A percentile compares a stretch with the other conserved stretches of the same genome.
Conservation (phyloP, 2,113 vertebrate species). For the Fulmarus glacialis region DNA sequence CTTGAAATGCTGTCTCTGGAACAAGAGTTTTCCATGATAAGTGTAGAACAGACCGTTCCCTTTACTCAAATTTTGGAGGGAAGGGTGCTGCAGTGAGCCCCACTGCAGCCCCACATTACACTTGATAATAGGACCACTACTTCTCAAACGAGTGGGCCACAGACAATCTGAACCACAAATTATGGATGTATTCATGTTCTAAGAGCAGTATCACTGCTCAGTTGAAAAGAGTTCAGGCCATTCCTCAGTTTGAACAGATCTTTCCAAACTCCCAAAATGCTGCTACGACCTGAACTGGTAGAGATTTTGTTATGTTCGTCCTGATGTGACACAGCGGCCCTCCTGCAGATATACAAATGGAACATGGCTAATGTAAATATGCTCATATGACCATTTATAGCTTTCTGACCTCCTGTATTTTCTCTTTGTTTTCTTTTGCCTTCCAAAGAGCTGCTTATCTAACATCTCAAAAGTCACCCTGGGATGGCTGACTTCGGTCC, state of each 20-base stretch:
- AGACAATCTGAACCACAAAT: neutral
- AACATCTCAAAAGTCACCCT: constrained; percentile 40
- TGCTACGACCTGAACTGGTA: neutral
- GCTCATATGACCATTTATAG: neutral
- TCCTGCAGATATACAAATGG: constrained; percentile 22
- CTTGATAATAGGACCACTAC: neutral
- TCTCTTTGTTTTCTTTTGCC: constrained; percentile 27
- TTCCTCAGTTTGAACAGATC: neutral
- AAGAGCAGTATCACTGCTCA: neutral
- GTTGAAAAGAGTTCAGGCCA: neutral
- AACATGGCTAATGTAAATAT: constrained; percentile 17
- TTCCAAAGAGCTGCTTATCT: constrained; percentile 37
- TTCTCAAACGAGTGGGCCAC: neutral
- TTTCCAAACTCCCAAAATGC: neutral
- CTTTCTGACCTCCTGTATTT: constrained; percentile 39
- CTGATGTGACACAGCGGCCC: neutral
- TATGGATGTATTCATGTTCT: neutral
- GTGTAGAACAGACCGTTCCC: neutral
- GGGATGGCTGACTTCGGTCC: neutral
- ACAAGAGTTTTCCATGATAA: neutral
- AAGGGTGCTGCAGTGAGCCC: neutral
- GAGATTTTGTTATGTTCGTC: neutral
- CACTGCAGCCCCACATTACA: neutral
- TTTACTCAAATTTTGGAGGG: neutral
- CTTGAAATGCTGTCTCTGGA: neutral